phyloP scores from a whole-genome alignment of 2,888 invertebrate species.

The Limenitis camilla region DNA sequence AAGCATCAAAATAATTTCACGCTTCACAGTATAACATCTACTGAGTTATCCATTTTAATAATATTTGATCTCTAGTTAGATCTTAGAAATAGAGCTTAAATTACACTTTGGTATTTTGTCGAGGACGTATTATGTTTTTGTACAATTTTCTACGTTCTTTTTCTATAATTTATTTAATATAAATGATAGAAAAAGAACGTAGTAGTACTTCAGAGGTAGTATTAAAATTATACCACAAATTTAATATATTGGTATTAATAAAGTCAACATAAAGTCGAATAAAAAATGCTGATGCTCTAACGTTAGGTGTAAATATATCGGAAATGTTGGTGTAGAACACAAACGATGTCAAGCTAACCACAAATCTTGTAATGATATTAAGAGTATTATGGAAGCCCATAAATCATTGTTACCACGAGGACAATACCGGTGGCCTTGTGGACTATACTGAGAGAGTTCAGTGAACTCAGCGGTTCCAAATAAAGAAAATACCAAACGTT shows the following conservation, averaged over 20 bases:
- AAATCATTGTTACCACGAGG: conserved; percentile 32
- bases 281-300: too few relatives aligned
- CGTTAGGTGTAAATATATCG: background rate
- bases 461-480: conserved; percentile 41
- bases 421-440: conserved; percentile 54
- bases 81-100: too few relatives aligned
- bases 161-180: too few relatives aligned
- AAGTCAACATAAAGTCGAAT: too few relatives aligned
- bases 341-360: conserved; percentile 18
- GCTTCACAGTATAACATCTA: conserved; percentile 31
- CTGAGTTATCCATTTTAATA: conserved; percentile 15
- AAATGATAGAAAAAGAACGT: too few relatives aligned
- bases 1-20: conserved; percentile 40
- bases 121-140: too few relatives aligned
- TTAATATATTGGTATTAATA: too few relatives aligned
- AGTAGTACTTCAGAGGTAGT: too few relatives aligned
- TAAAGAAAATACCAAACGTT: conserved; percentile 43
- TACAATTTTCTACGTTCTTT: too few relatives aligned
- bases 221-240: too few relatives aligned
- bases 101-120: too few relatives aligned
- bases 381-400: conserved; percentile 27
- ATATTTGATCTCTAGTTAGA: background rate
- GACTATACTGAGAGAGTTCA: conserved; percentile 41
- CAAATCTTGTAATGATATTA: conserved; percentile 25
- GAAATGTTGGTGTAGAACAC: conserved; percentile 3